Evolutionary conservation across 2,113 vertebrate genomes (phyloP).

Genomic region (Chloroceryle aenea): DNA sequence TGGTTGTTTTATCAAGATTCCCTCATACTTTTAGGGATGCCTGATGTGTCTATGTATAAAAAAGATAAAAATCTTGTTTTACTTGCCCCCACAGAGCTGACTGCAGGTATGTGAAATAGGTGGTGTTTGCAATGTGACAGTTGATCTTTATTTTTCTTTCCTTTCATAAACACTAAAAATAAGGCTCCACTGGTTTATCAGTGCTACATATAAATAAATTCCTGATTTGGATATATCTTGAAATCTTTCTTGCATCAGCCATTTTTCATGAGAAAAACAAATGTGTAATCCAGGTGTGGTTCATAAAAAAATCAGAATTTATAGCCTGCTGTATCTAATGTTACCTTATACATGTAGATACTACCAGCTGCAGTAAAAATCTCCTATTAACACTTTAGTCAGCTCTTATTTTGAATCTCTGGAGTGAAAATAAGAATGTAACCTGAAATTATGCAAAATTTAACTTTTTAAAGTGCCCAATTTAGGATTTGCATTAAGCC

Average conservation of each 20-base stretch:
- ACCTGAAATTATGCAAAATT: neutral
- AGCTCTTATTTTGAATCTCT: constrained; percentile 19
- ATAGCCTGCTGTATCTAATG: neutral
- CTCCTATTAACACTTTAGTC: neutral
- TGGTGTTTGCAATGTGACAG: neutral
- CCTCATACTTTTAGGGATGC: neutral
- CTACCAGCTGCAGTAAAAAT: neutral
- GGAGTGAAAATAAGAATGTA: neutral
- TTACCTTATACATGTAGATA: neutral
- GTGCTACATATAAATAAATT: neutral
- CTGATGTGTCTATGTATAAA: neutral
- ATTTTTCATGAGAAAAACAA: constrained; percentile 13
- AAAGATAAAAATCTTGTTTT: neutral
- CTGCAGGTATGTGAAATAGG: neutral
- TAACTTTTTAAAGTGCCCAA: neutral
- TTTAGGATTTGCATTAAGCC: neutral
- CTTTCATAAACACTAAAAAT: neutral
- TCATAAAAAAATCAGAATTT: neutral
- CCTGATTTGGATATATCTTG: neutral
- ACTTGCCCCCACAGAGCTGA: neutral
- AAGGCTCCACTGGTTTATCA: neutral
- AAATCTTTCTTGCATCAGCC: neutral
- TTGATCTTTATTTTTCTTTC: neutral
- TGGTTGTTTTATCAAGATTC: neutral
- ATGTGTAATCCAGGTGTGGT: neutral